Evolutionary conservation across 1,140 invertebrate species (phyloP).

Genomic region (Leguminivora glycinivorella): DNA sequence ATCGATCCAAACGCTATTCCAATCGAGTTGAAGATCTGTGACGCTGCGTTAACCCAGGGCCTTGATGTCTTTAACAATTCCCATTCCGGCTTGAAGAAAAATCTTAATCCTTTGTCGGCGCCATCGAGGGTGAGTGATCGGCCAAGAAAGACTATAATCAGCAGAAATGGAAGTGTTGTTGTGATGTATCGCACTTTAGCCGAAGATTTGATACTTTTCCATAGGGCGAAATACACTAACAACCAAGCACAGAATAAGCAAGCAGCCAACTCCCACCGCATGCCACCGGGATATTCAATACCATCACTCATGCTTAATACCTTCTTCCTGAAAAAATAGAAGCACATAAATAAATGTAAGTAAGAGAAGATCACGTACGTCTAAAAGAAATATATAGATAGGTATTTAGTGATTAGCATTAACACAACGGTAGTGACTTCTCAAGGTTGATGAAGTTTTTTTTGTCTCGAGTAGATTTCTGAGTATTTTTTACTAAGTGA

Average conservation of each 20-base stretch:
- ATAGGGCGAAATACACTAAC: slow-evolving; percentile 94
- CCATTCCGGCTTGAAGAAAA: slow-evolving; percentile 94
- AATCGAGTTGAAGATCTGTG: slow-evolving; percentile 96
- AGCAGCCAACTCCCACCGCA: slow-evolving; percentile 92
- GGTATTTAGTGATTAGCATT: too few species aligned
- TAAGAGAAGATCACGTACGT: not conserved
- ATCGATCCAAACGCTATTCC: slow-evolving; percentile 95
- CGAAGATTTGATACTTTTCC: slow-evolving; percentile 94
- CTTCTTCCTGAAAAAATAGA: slow-evolving; percentile 83
- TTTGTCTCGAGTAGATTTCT: too few species aligned
- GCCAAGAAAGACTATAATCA: slow-evolving; percentile 89
- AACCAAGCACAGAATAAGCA: slow-evolving; percentile 93
- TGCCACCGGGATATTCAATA: slow-evolving; percentile 88
- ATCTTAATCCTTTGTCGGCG: slow-evolving; percentile 87
- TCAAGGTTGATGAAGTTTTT: too few species aligned
- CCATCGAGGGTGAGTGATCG: slow-evolving; percentile 90
- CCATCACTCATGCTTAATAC: slow-evolving; percentile 90
- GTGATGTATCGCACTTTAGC: slow-evolving; percentile 93
- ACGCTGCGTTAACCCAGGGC: slow-evolving; percentile 95
- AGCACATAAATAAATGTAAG: not conserved
- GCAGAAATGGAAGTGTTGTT: slow-evolving; percentile 89
- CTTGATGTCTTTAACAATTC: slow-evolving; percentile 89
- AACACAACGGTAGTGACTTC: too few species aligned
- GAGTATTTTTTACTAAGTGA: too few species aligned
- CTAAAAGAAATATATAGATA: not conserved